Percentiles rank a stretch among this genome's conserved stretches.
Evolutionary conservation across 64 coral and sea anemone genomes (phyloP).

Genomic region (Montipora efflorescens): DNA sequence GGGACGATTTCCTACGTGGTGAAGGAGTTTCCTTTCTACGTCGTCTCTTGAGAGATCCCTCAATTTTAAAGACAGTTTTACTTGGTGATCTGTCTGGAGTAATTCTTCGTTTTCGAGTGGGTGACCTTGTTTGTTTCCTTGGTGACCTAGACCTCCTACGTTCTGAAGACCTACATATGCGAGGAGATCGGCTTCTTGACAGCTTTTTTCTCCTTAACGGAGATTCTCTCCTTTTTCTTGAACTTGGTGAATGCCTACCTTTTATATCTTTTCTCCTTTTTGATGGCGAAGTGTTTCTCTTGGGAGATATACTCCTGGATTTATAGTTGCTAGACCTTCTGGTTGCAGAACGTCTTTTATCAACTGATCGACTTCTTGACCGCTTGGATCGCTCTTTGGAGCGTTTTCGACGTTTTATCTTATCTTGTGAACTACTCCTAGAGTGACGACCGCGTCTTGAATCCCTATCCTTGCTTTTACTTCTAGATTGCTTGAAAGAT

Average conservation of each 20-base stretch:
- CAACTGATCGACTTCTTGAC: slow-evolving; percentile 33
- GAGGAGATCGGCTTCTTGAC: slow-evolving; percentile 1
- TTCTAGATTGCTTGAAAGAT: neutral
- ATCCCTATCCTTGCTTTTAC: slow-evolving; percentile 26
- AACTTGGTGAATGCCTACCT: neutral
- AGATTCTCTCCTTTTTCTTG: slow-evolving; percentile 3
- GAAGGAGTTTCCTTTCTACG: neutral
- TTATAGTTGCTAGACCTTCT: neutral
- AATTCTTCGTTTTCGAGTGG: slow-evolving; percentile 6
- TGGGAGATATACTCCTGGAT: slow-evolving; percentile 24
- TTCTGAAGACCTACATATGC: neutral
- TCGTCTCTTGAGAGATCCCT: neutral
- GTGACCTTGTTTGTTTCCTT: neutral
- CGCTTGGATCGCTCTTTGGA: neutral
- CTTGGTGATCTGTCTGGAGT: neutral
- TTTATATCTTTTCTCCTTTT: slow-evolving; percentile 7
- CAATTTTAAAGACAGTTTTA: neutral
- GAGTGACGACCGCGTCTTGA: neutral
- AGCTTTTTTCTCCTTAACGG: neutral
- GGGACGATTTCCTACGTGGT: neutral
- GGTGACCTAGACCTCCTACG: slow-evolving; percentile 28
- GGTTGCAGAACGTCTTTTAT: neutral
- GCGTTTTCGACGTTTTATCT: neutral
- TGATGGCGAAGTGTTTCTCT: slow-evolving; percentile 6
- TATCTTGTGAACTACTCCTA: slow-evolving; percentile 25